Conservation (phyloP, 1,140 invertebrate genomes). For the Battus philenor region DNA sequence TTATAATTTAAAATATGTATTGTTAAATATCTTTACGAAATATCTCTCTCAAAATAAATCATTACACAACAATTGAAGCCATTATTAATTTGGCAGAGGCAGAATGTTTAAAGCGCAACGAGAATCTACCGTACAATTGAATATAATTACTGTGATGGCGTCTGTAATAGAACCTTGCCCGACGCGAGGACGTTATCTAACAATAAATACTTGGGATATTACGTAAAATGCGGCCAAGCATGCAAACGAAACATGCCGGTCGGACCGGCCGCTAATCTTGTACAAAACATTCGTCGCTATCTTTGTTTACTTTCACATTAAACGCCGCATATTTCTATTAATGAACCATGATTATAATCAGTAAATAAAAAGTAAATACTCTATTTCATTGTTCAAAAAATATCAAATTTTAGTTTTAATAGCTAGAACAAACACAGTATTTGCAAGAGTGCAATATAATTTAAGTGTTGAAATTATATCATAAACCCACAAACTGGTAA, state of each 20-base stretch:
- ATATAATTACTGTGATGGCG: conserved; percentile 20
- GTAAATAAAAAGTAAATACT: no score
- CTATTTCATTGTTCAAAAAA: neutral
- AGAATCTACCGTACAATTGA: no score
- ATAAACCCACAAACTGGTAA: neutral
- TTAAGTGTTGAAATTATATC: neutral
- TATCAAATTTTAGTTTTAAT: neutral
- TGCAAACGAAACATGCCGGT: neutral
- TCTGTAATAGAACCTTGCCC: conserved; percentile 24
- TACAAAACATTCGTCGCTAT: conserved; percentile 7
- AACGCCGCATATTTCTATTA: neutral
- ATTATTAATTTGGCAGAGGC: no score
- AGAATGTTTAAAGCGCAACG: no score
- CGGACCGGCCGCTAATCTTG: neutral
- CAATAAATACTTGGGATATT: conserved; percentile 19
- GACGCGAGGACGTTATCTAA: conserved; percentile 28
- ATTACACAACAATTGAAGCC: no score
- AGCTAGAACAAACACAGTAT: neutral
- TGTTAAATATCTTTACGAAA: no score
- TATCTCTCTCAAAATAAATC: no score
- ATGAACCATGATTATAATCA: no score
- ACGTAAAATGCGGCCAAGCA: conserved; percentile 14
- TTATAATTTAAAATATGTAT: no score
- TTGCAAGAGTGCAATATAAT: neutral
- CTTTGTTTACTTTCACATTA: conserved; percentile 12